phyloP scores from a whole-genome alignment of 2,113 vertebrate genomes.

The Oriolus oriolus region DNA sequence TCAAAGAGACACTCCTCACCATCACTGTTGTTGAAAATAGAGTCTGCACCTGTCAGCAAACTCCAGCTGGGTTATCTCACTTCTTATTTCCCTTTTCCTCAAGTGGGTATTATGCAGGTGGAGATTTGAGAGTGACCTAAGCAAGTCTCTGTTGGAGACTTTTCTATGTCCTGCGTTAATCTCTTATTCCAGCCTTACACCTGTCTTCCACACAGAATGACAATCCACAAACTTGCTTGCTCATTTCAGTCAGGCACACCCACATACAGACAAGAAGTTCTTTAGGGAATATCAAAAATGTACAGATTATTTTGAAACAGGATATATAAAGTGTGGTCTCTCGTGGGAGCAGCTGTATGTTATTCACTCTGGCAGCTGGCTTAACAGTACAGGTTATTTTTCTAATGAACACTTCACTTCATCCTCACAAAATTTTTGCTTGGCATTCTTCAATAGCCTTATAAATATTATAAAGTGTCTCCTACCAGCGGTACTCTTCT shows the following conservation, averaged over 20 bases:
- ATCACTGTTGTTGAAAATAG: background rate
- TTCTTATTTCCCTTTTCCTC: background rate
- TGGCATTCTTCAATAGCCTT: background rate
- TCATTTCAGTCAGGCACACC: background rate
- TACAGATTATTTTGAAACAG: background rate
- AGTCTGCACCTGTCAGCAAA: background rate
- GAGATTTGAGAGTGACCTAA: background rate
- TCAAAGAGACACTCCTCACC: background rate
- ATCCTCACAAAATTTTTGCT: background rate
- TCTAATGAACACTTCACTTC: background rate
- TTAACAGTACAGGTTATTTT: background rate
- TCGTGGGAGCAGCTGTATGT: background rate
- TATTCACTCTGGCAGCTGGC: background rate
- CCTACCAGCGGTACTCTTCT: background rate
- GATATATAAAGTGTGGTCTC: background rate
- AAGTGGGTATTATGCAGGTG: background rate
- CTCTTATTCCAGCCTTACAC: background rate
- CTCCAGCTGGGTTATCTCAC: background rate
- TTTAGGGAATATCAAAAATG: background rate
- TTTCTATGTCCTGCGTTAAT: background rate
- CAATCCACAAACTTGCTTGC: background rate
- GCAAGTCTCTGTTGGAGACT: background rate
- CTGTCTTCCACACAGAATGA: background rate
- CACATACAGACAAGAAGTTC: background rate
- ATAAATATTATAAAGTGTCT: constrained; percentile 17